Conservation (phyloP, 1,140 invertebrate species). For the Stenopsyche tienmushanensis region DNA sequence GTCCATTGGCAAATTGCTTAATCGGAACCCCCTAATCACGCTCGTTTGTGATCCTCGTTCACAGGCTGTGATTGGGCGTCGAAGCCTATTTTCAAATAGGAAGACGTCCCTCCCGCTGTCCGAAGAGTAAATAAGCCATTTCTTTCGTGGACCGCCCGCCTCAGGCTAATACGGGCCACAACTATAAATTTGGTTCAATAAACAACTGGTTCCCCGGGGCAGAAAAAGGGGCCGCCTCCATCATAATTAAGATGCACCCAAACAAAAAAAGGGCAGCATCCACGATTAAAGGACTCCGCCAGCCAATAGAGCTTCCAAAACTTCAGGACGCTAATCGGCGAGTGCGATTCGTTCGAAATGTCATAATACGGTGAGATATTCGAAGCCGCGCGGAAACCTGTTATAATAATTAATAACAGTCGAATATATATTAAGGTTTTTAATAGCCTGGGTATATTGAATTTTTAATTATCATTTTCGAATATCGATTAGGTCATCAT, state of each 20-base stretch:
- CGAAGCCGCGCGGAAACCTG: too few species aligned
- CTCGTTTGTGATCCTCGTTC: too few species aligned
- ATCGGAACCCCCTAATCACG: background rate
- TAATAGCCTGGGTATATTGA: too few species aligned
- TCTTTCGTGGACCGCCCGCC: constrained; percentile 29
- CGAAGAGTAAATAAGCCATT: constrained; percentile 33
- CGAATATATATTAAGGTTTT: too few species aligned
- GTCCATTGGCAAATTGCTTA: background rate
- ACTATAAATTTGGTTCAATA: constrained; percentile 36
- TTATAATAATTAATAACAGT: too few species aligned
- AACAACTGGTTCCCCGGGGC: constrained; percentile 24
- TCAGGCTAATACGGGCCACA: constrained; percentile 4
- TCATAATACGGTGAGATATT: too few species aligned
- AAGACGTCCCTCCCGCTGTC: background rate
- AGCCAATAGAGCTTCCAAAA: too few species aligned
- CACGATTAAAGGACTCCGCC: background rate
- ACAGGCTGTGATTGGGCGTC: background rate
- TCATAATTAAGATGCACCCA: constrained; percentile 35
- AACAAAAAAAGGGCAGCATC: background rate
- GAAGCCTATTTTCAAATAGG: background rate
- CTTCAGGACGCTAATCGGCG: too few species aligned
- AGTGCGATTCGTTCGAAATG: too few species aligned
- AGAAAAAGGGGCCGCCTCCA: constrained; percentile 21
- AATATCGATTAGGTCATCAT: too few species aligned
- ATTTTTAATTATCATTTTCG: too few species aligned